Conservation (phyloP, 2,888 invertebrate species). For the Trimorus sp. region DNA sequence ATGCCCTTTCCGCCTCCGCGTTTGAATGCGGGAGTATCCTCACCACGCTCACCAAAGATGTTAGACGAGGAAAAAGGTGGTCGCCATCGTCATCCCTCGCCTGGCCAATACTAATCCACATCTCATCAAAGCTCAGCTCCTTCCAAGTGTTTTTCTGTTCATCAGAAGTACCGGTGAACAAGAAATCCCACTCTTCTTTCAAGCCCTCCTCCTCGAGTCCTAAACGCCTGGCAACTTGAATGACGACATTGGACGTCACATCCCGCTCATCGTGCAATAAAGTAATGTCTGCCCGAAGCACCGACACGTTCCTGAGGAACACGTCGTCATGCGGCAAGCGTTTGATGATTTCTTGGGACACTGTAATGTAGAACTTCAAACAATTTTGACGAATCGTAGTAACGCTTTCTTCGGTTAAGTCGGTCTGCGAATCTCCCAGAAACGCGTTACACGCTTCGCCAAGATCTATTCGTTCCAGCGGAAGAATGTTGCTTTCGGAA, state of each 20-base stretch:
- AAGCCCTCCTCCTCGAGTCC: conserved; percentile 15
- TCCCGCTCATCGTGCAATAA: conserved; percentile 14
- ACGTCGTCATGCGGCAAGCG: conserved; percentile 18
- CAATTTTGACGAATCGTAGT: conserved; percentile 24
- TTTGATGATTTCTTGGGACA: conserved; percentile 1
- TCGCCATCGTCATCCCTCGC: neutral
- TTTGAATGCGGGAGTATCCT: conserved; percentile 38
- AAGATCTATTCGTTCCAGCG: conserved; percentile 3
- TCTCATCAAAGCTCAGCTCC: conserved; percentile 38
- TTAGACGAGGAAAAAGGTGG: conserved; percentile 19
- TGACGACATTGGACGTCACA: neutral
- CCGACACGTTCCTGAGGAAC: conserved; percentile 13
- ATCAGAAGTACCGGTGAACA: conserved; percentile 16
- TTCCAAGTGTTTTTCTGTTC: conserved; percentile 9
- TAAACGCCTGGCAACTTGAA: neutral
- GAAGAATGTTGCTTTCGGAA: neutral
- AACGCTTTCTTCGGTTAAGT: neutral
- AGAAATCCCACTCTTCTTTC: conserved; percentile 22
- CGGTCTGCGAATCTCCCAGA: neutral
- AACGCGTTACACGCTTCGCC: conserved; percentile 12
- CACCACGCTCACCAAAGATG: conserved; percentile 7
- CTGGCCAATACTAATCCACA: conserved; percentile 39
- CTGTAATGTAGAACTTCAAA: conserved; percentile 15
- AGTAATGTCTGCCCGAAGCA: conserved; percentile 13
- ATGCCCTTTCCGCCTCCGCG: conserved; percentile 40